A percentile compares a stretch with the other conserved stretches of the same genome.
These are phyloP conservation scores for Poeciliopsis turrubarensis DNA, from an alignment of 2,113 vertebrate genomes.

Conservation along the genomic window DNA sequence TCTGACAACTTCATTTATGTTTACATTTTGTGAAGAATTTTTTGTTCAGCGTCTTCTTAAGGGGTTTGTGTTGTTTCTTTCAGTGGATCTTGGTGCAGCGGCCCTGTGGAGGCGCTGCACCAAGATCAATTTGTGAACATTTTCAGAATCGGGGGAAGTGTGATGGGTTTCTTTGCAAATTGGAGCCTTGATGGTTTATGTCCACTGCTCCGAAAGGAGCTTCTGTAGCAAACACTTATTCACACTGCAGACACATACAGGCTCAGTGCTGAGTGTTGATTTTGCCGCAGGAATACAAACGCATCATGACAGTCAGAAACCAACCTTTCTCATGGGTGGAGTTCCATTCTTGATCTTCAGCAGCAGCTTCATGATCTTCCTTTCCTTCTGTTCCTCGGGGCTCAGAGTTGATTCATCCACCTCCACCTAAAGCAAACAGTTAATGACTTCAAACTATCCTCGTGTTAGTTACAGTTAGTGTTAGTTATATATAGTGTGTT, in stretches of 20 bases:
- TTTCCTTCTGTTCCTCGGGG: slow-evolving; percentile 97
- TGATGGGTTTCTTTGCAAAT: background rate
- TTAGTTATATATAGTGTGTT: too few species aligned
- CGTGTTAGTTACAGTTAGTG: too few species aligned
- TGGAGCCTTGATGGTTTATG: slow-evolving; percentile 5
- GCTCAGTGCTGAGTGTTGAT: slow-evolving; percentile 51
- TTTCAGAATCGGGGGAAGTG: too few species aligned
- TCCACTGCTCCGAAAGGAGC: slow-evolving; percentile 30
- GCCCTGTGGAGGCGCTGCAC: too few species aligned
- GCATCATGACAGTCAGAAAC: background rate
- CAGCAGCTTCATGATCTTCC: slow-evolving; percentile 99
- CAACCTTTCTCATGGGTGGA: slow-evolving; percentile 97
- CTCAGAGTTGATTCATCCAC: slow-evolving; percentile 98
- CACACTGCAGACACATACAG: slow-evolving; percentile 51
- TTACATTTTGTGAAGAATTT: too few species aligned
- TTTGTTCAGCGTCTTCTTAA: too few species aligned
- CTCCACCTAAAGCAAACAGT: slow-evolving; percentile 85
- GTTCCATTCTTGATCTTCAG: slow-evolving; percentile 99
- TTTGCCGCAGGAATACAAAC: slow-evolving; percentile 20
- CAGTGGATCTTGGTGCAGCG: too few species aligned
- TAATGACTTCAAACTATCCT: too few species aligned
- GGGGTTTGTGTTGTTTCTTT: too few species aligned
- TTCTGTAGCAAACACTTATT: slow-evolving; percentile 55
- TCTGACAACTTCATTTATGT: too few species aligned
- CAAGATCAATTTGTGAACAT: background rate